A percentile compares a stretch with the other conserved stretches of the same genome.
Evolutionary conservation across 2,888 invertebrate species (phyloP).

Genomic region (Drosophila histrio): DNA sequence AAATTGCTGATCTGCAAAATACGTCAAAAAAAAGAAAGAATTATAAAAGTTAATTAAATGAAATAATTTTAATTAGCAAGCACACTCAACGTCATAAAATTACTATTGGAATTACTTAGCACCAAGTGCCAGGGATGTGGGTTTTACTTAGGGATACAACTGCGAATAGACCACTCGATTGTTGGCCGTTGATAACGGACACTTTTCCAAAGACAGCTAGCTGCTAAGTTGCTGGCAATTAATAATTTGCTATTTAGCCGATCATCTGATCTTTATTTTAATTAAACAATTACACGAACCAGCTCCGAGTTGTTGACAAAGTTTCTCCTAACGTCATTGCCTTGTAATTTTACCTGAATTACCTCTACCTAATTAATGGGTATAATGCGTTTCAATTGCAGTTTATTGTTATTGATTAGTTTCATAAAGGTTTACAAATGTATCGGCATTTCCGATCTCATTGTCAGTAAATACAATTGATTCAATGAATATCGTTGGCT

Average conservation of each 20-base stretch:
- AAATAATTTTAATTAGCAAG: conserved; percentile 50
- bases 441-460: background rate
- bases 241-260: conserved; percentile 29
- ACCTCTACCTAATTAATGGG: background rate
- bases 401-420: no score
- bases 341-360: background rate
- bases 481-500: background rate
- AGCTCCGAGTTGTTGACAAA: conserved; percentile 12
- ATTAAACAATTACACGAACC: conserved; percentile 16
- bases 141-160: background rate
- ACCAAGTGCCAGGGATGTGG: conserved; percentile 32
- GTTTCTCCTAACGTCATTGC: conserved; percentile 4
- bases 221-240: conserved; percentile 1
- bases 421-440: background rate
- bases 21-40: background rate
- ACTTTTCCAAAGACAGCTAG: conserved; percentile 49
- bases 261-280: conserved; percentile 23
- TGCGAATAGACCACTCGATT: background rate
- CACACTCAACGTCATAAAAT: conserved; percentile 23
- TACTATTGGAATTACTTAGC: conserved; percentile 61
- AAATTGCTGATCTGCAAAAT: conserved; percentile 2
- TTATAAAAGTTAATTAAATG: conserved; percentile 4
- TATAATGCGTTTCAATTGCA: background rate
- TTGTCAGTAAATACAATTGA: background rate
- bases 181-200: conserved; percentile 50